Percentiles rank a stretch among this genome's conserved stretches.
These are phyloP conservation scores for Semaprochilodus insignis DNA, from an alignment of 2,797 vertebrate genomes.

Conservation along the genomic window DNA sequence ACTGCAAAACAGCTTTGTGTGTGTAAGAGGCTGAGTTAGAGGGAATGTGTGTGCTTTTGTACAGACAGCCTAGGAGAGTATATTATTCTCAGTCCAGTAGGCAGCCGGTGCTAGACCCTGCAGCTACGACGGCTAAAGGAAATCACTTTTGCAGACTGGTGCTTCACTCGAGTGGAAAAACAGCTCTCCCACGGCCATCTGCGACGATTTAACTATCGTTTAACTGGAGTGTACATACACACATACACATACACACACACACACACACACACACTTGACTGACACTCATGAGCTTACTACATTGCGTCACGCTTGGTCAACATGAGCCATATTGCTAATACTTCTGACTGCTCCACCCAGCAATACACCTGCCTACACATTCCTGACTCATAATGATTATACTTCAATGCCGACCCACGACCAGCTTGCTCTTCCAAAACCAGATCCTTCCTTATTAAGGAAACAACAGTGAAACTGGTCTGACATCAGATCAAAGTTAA, in stretches of 20 bases:
- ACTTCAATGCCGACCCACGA: neutral
- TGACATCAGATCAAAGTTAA: neutral
- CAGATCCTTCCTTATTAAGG: neutral
- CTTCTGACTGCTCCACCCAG: constrained; percentile 30
- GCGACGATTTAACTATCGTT: constrained; percentile 49
- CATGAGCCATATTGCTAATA: neutral
- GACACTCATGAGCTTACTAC: neutral
- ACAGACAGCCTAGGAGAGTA: constrained; percentile 12
- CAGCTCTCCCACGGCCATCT: constrained; percentile 54
- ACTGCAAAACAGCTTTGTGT: neutral
- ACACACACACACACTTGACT: neutral
- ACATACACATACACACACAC: neutral
- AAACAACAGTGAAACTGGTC: neutral
- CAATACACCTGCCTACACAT: constrained; percentile 30
- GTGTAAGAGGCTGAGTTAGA: neutral
- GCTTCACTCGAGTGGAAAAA: constrained; percentile 64
- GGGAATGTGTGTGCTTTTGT: constrained; percentile 5
- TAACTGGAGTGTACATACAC: neutral
- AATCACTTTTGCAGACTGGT: constrained; percentile 62
- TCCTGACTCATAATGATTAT: neutral
- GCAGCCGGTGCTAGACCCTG: constrained; percentile 35
- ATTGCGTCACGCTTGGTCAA: constrained; percentile 33
- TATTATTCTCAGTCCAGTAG: constrained; percentile 45
- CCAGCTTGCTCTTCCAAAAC: neutral
- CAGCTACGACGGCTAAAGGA: constrained; percentile 43